These are phyloP conservation scores for Calycopis cecrops DNA, from an alignment of 1,140 invertebrate species.

Conservation along the genomic window DNA sequence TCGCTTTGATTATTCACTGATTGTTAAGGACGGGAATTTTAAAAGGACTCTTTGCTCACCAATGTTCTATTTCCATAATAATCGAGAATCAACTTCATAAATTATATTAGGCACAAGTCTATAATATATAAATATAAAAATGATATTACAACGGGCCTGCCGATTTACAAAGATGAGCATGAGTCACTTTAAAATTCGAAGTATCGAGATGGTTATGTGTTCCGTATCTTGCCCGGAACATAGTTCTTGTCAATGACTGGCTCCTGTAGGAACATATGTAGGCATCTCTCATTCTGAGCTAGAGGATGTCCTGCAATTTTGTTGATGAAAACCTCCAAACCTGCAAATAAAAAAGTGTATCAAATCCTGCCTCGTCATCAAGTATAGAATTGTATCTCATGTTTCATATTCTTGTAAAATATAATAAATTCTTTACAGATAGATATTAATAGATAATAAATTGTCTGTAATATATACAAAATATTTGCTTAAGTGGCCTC, in stretches of 20 bases:
- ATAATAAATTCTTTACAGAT: too few relatives aligned
- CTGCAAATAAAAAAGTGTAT: conserved; percentile 35
- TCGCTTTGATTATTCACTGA: conserved; percentile 22
- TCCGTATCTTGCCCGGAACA: conserved; percentile 99
- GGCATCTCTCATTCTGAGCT: conserved; percentile 98
- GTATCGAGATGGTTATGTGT: conserved; percentile 81
- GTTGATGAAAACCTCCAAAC: conserved; percentile 98
- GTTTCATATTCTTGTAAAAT: too few relatives aligned
- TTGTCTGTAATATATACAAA: too few relatives aligned
- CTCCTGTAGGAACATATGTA: conserved; percentile 99
- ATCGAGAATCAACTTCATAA: conserved; percentile 8
- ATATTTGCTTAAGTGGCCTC: too few relatives aligned
- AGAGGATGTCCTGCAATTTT: conserved; percentile 99
- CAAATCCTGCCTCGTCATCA: too few relatives aligned
- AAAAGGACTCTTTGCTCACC: conserved; percentile 35
- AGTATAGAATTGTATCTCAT: too few relatives aligned
- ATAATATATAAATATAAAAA: conserved; percentile 11
- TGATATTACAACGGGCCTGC: conserved; percentile 7
- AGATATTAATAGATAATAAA: too few relatives aligned
- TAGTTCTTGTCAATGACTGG: conserved; percentile 99
- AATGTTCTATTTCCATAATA: neutral
- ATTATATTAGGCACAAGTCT: conserved; percentile 17
- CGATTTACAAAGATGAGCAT: conserved; percentile 19
- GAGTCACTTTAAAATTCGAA: conserved; percentile 45
- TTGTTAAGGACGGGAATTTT: conserved; percentile 36